Conservation (phyloP, 2,888 invertebrate species). For the Marronus borbonicus region DNA sequence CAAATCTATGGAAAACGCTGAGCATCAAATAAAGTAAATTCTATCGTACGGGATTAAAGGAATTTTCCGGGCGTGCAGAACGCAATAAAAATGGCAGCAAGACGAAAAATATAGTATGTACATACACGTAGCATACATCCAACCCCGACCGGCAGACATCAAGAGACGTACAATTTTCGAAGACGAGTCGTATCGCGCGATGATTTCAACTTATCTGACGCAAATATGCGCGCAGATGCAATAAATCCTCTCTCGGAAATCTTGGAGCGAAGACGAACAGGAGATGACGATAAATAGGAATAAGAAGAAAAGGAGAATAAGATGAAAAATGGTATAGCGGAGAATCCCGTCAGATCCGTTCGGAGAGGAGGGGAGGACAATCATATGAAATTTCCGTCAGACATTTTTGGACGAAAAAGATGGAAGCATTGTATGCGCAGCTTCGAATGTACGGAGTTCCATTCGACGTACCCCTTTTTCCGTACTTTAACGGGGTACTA, state of each 20-base stretch:
- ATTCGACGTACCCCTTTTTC: background rate
- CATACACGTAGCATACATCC: background rate
- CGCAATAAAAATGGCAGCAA: constrained; percentile 14
- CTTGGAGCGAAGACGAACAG: constrained; percentile 17
- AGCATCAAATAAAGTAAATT: constrained; percentile 21
- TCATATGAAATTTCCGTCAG: constrained; percentile 19
- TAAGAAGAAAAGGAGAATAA: background rate
- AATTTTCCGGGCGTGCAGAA: constrained; percentile 8
- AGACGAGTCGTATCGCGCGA: background rate
- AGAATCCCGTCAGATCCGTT: too few species aligned
- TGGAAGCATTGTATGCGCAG: too few species aligned
- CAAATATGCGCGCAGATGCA: constrained; percentile 27
- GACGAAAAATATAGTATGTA: background rate
- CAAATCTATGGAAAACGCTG: constrained; percentile 16
- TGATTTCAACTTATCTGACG: constrained; percentile 43
- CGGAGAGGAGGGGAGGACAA: background rate
- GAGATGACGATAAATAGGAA: constrained; percentile 11
- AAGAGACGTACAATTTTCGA: constrained; percentile 1
- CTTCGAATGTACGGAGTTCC: background rate
- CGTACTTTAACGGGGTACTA: background rate
- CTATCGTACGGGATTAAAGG: constrained; percentile 9
- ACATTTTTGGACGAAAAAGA: background rate
- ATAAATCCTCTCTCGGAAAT: constrained; percentile 38
- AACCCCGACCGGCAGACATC: background rate
- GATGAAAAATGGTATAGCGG: background rate